Conservation (phyloP, 2,113 vertebrate species). For the Pardalotus punctatus region DNA sequence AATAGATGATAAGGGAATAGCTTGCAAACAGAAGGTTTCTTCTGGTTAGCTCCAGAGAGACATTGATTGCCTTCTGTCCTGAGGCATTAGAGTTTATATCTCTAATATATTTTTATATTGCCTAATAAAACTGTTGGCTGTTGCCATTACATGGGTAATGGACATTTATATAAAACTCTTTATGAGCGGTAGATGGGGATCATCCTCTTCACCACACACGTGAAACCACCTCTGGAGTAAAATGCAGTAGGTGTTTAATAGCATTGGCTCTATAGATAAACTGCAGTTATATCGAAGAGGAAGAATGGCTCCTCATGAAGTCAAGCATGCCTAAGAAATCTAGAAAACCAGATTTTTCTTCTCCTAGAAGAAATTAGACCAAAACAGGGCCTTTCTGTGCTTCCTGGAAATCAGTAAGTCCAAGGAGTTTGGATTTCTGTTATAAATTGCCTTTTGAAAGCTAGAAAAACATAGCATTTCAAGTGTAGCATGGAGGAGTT, state of each 20-base stretch:
- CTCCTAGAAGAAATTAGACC: not conserved
- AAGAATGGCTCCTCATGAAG: not conserved
- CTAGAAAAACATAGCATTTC: not conserved
- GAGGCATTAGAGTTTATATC: constrained; percentile 58
- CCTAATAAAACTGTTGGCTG: constrained; percentile 64
- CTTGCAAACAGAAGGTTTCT: constrained; percentile 14
- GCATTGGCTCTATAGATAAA: not conserved
- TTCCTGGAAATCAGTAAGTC: not conserved
- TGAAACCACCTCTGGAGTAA: constrained; percentile 9
- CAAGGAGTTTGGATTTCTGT: not conserved
- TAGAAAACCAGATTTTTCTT: not conserved
- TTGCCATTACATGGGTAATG: constrained; percentile 51
- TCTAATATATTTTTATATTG: constrained; percentile 63
- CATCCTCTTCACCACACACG: constrained; percentile 19
- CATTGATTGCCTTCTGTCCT: constrained; percentile 52
- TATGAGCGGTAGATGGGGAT: constrained; percentile 56
- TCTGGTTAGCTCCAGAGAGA: constrained; percentile 9
- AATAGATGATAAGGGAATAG: not conserved
- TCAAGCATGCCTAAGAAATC: not conserved
- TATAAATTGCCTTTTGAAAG: not conserved
- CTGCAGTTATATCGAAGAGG: not conserved
- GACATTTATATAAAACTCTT: constrained; percentile 57
- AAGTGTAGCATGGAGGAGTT: not conserved
- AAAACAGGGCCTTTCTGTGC: not conserved
- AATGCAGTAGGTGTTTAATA: not conserved